These are phyloP conservation scores for Plutella xylostella DNA, from an alignment of 2,888 invertebrate genomes.

Conservation along the genomic window DNA sequence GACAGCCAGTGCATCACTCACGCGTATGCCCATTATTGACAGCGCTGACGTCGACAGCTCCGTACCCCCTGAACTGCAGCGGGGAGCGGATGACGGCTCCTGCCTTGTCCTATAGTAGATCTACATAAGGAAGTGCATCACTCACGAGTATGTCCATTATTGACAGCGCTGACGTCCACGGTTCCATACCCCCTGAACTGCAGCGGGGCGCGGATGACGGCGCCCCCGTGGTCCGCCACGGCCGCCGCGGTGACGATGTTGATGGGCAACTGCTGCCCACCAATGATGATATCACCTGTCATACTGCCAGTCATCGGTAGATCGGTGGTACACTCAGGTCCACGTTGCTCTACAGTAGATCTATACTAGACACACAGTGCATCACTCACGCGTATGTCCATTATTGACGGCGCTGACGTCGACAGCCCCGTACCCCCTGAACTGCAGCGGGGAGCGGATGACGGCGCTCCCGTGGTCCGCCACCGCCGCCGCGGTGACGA, in stretches of 20 bases:
- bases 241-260: slow-evolving; percentile 72
- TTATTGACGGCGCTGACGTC: slow-evolving; percentile 37
- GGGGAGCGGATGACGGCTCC: too few relatives aligned
- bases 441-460: slow-evolving; percentile 42
- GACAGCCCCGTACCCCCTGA: slow-evolving; percentile 43
- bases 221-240: slow-evolving; percentile 49
- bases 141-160: slow-evolving; percentile 54
- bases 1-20: too few relatives aligned
- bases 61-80: slow-evolving; percentile 42
- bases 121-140: too few relatives aligned
- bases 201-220: slow-evolving; percentile 47
- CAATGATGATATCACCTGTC: too few relatives aligned
- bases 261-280: slow-evolving; percentile 83
- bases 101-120: too few relatives aligned
- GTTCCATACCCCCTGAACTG: slow-evolving; percentile 39
- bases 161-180: slow-evolving; percentile 34
- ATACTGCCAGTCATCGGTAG: too few relatives aligned
- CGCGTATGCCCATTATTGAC: slow-evolving; percentile 50
- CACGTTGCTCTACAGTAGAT: too few relatives aligned
- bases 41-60: slow-evolving; percentile 32
- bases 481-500: slow-evolving; percentile 66
- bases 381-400: slow-evolving; percentile 47
- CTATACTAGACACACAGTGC: too few relatives aligned
- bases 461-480: slow-evolving; percentile 52
- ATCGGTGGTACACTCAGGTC: too few relatives aligned